Evolutionary conservation across 2,797 vertebrate species (phyloP).

Genomic region (Oreonectes daqikongensis): DNA sequence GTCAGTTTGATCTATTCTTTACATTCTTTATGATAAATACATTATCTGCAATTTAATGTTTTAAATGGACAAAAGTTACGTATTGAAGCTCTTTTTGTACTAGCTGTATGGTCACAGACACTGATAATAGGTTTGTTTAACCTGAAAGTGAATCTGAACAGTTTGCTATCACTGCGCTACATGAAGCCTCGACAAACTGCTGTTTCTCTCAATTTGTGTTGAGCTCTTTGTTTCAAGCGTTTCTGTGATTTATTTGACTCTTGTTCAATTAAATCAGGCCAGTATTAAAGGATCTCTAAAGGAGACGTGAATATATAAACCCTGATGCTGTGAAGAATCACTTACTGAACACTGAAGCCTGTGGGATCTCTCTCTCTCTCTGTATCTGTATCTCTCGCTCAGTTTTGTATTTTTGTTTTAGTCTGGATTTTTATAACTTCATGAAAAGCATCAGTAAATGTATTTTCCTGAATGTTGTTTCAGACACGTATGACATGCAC

Average conservation of each 20-base stretch:
- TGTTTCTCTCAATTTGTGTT: not conserved
- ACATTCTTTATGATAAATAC: too few relatives aligned
- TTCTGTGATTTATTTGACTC: not conserved
- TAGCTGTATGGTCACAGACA: too few relatives aligned
- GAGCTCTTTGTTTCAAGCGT: not conserved
- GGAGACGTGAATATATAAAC: constrained; percentile 13
- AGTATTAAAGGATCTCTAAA: constrained; percentile 24
- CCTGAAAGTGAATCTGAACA: not conserved
- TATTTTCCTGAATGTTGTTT: too few relatives aligned
- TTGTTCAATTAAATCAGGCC: constrained; percentile 7
- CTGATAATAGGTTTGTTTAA: too few relatives aligned
- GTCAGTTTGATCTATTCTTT: too few relatives aligned
- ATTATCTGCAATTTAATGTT: too few relatives aligned
- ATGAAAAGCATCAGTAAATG: too few relatives aligned
- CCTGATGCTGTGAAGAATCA: not conserved
- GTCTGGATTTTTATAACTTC: too few relatives aligned
- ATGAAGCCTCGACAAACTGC: not conserved
- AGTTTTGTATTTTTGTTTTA: not conserved
- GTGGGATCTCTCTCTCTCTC: not conserved
- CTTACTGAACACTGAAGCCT: constrained; percentile 1
- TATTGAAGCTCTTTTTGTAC: too few relatives aligned
- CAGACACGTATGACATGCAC: too few relatives aligned
- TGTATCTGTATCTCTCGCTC: not conserved
- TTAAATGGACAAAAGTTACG: too few relatives aligned
- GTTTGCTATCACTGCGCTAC: not conserved